A percentile compares a stretch with the other conserved stretches of the same genome.
These are phyloP conservation scores for Erpobdella octoculata DNA, from an alignment of 2,888 invertebrate species.

Conservation along the genomic window DNA sequence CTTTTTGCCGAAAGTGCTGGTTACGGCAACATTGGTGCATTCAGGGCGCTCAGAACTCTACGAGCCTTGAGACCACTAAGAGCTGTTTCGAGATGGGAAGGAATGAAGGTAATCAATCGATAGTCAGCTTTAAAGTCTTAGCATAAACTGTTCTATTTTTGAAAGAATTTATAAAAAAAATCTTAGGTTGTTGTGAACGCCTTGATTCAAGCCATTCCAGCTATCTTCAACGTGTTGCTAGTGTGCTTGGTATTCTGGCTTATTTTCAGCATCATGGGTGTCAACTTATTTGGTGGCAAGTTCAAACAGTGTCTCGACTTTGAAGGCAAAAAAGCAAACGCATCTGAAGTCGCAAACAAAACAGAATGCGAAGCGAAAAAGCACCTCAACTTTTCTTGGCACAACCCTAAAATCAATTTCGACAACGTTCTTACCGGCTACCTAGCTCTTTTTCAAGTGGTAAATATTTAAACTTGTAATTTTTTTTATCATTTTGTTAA, in stretches of 20 bases:
- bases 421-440: constrained; percentile 96
- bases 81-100: constrained; percentile 99
- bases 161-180: not conserved
- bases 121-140: not conserved
- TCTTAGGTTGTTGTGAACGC: constrained; percentile 76
- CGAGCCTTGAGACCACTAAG: constrained; percentile 93
- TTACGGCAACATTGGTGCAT: constrained; percentile 86
- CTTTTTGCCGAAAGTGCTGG: constrained; percentile 75
- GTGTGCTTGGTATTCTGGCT: constrained; percentile 99
- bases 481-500: not conserved
- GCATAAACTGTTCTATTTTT: not conserved
- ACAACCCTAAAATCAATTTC: constrained; percentile 92
- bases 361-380: constrained; percentile 43
- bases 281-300: constrained; percentile 77
- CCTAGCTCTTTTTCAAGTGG: constrained; percentile 89
- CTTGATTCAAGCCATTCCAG: constrained; percentile 95
- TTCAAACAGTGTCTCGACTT: constrained; percentile 43
- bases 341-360: constrained; percentile 73
- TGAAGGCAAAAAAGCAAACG: constrained; percentile 60
- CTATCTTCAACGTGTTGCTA: constrained; percentile 96
- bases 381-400: constrained; percentile 73
- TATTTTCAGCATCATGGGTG: constrained; percentile 98
- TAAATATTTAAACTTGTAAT: constrained; percentile 34
- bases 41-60: constrained; percentile 97
- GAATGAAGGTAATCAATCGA: constrained; percentile 96